Base-by-base conservation (phyloP, 2,888 invertebrate genomes). In the Mythimna albipuncta region DNA sequence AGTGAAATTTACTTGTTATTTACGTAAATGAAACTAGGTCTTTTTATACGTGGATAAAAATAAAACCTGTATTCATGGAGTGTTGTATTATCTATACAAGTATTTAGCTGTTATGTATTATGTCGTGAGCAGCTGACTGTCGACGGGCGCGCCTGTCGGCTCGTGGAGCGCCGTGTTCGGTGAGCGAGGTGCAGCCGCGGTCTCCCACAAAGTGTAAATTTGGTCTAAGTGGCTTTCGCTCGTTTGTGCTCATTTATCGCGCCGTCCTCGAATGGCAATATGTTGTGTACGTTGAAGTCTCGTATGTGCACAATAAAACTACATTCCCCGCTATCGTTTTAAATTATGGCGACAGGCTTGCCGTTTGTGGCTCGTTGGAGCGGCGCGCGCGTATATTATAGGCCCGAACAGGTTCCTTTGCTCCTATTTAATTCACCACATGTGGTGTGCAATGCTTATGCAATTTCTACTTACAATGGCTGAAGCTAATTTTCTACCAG, bases 191-290 rank as follows among this genome's bases (percentile, higher is more conserved):
- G 90, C 91, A 89, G 83, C 87, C 91, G 92, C 90, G 93, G 93
- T 95, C 96, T 96, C 96, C 96, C 96, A 94, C 96, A 91, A 94
- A 96, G 96, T 93, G 94, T 96, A 95, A 95, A 96, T 95, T 95
- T 94, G 95, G 93, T 94, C 93, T 95, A 95, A 95, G 94, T 95
- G 93, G 93, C 94, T 95, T 95, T 94, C 93, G 94, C 94, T 94
- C 92, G 92, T 94, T 94, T 94, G 93, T 92, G 91, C 92, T 93
- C 93, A 94, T 95, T 95, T 95, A 94, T 93, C 92, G 91, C 90
- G 88, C 90, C 90, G 90, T 92, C 89, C 91, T 90, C 91, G 86
- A 89, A 92, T 90, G 88, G 92, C 92, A 91, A 91, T 93, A 93
- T 93, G 92, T 92, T 93, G 89, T 89, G 88, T 90, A 93, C 87